Conservation (phyloP, 2,797 vertebrate genomes). For the Acanthurus lineatus region DNA sequence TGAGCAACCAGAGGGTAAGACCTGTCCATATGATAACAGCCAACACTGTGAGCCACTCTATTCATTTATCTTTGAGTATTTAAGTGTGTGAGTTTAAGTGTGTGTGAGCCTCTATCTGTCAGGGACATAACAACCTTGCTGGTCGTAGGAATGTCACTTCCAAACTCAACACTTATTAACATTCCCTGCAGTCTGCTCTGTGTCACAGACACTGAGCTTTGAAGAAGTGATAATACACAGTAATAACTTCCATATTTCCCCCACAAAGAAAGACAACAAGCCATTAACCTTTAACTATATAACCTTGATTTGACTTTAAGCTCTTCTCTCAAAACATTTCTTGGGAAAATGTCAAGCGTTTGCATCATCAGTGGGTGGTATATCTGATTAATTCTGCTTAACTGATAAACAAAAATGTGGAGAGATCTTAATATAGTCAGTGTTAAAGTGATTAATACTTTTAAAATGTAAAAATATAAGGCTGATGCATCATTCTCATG, state of each 20-base stretch:
- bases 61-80: constrained; percentile 24
- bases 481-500: neutral
- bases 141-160: constrained; percentile 66
- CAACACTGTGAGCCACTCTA: constrained; percentile 22
- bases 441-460: neutral
- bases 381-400: constrained; percentile 2
- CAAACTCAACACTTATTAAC: constrained; percentile 52
- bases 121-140: constrained; percentile 56
- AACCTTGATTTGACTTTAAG: neutral
- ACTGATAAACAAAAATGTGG: constrained; percentile 6
- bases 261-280: neutral
- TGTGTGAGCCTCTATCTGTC: neutral
- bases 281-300: neutral
- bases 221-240: neutral
- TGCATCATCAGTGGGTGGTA: neutral
- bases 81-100: constrained; percentile 8
- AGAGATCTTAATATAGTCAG: neutral
- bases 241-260: neutral
- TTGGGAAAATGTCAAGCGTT: neutral
- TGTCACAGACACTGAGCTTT: constrained; percentile 20
- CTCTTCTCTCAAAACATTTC: neutral
- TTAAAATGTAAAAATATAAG: constrained; percentile 15
- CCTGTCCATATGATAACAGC: constrained; percentile 28
- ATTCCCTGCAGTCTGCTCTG: constrained; percentile 42
- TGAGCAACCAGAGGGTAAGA: constrained; percentile 24